Base-by-base conservation (phyloP, 2,113 vertebrate species). In the Nipponia nippon region DNA sequence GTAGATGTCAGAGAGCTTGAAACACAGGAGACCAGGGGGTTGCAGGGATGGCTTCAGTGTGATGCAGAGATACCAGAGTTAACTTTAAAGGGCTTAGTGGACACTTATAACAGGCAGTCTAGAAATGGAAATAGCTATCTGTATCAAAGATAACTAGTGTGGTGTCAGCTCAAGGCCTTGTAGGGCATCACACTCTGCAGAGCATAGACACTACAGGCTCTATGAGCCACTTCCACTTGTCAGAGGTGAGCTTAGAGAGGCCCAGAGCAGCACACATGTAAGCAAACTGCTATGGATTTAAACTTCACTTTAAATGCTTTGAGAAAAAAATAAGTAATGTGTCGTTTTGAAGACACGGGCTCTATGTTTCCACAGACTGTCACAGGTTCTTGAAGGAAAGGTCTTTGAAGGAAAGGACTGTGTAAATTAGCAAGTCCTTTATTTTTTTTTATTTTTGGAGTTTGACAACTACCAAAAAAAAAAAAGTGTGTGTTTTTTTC, bases 51-150 rank as follows among this genome's bases (percentile, higher is more conserved):
- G 53, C 27, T 92, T 63, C 53, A 40, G 30, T 10, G 15, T 3
- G 36, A 66, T 69, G 23, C 67, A 62, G 27, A 65, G 77, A 56
- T 34, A 83, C 18, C 76, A 69, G 44, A 90, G 16, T 16, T 80
- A 72, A 65, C 44, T 91, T 93, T 55, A 55, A 78, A 73, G 79
- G 36, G 25, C 30, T 76, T 44, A 47, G 34, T 8, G 23, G 38
- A n/a, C 67, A 70, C 83, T 90, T 86, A 18, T 46, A 79, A 15
- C 44, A 73, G 67, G 25, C 67, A 73, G 58, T 34, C 80, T 36
- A 26, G 93, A 72, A 77, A 90, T 70, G 67, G 63, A 93, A 95
- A 88, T 70, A 90, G 71, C 36, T 95, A 17, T 95, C 76, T 86
- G 15, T 81, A 16, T 62, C 62, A 62, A 49, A 90, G 91, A 90